Base-by-base conservation (phyloP, 2,888 invertebrate genomes). In the Eupithecia dodoneata region DNA sequence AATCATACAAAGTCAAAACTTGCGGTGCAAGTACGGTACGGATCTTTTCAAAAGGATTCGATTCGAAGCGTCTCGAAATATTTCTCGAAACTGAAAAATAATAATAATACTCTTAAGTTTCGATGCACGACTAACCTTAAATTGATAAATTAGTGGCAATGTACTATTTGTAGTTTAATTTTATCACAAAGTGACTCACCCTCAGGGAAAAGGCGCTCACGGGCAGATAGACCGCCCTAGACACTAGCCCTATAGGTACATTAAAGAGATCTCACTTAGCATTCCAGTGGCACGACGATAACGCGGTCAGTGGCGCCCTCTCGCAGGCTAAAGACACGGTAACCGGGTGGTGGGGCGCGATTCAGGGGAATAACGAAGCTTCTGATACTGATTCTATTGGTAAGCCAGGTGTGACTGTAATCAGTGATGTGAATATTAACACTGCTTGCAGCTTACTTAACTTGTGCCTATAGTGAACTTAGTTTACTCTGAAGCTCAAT, bases 311-410 rank as follows among this genome's bases (percentile, higher is more conserved):
- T 83, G 98, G 98, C 55, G 98, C 98, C 69, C 93, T 98, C 79
- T 97, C 97, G 18, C 97, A 98, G 91, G 98, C 98, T 70, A 97
- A 97, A 88, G 98, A 98, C 18, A 98, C 98, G 0, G 96, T 98
- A 73, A 97, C 98, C 0, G 98, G 96, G 87, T 98, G 98, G 98
- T 98, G 98, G 98, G 44, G 4, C 67, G 45, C 67, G 15, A 1
- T 69, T 44, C 67, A 69, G 67, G 44, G 66, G 18, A 81, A 85
- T 13, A 71, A 82, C 10, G 70, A 76, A 71, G 75, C 81, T 73
- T 79, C 83, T 4, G 81, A 82, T 76, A 81, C 81, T 74, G 49
- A 80, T 18, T 77, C 83, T 65, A 78, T 82, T 75, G 80, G 81
- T 81, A 12, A 70, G 45, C 2, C 44, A 69, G 41, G 66, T 42